Evolutionary conservation across 2,113 vertebrate species (phyloP), one percentile per base, ranked within the genome.

Genomic region (Epinephelus fuscoguttatus): DNA sequence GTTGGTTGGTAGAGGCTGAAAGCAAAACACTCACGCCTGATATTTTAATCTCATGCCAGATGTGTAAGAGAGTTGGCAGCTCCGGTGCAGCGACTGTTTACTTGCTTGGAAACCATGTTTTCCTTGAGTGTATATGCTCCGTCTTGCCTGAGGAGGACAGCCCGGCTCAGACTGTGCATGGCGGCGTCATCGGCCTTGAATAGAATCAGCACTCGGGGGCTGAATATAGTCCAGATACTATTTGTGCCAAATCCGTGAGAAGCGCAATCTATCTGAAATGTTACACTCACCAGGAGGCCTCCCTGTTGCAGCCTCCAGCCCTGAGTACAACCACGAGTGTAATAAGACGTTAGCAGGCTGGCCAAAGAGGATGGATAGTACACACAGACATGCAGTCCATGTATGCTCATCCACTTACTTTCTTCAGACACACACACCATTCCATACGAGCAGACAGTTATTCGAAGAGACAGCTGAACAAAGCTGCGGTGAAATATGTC

Each of bases 41-140:
- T 62, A 50, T 56, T 67, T 76, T 47, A 13, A 64, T 70, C 59
- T 70, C 42, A 21, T 67, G 71, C 77, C 84, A 84, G 71, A 80
- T 76, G 77, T 78, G 79, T 78, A 18, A 68, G 69, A 57, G 62
- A 79, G 61, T 75, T 81, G 81, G 84, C 88, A 80, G 74, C 71
- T 50, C 37, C 4, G 8, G 10, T 9, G 63, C 50, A 59, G 78
- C 17, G 49, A 91, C 66, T 92, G 91, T 93, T 90, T 91, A 92
- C 90, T 73, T 83, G 86, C 90, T 72, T 88, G 81, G 91, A 92
- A 82, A 89, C 86, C 40, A 37, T 90, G 92, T 90, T 92, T 92
- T 81, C 56, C 61, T 75, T 56, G 15, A 70, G 60, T 79, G 75
- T 87, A 53, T 88, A 42, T 60, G 85, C 82, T 90, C 68, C 3